These are phyloP conservation scores for Therioaphis trifolii DNA, from an alignment of 2,888 invertebrate species.

Conservation along the genomic window DNA sequence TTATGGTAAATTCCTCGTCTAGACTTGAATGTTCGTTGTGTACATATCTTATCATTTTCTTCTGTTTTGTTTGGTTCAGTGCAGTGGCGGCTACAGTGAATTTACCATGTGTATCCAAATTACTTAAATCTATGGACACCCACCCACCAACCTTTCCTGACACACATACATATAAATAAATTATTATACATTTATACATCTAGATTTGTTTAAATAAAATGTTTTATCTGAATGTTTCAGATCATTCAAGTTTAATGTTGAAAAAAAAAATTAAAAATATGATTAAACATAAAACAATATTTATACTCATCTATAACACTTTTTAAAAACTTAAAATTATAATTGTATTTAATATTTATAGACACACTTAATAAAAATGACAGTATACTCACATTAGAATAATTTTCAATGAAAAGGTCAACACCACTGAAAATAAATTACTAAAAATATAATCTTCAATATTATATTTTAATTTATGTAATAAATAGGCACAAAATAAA, in stretches of 20 bases:
- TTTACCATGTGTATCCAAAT: constrained; percentile 11
- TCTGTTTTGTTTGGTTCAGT: no score
- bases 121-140: background rate
- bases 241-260: no score
- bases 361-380: constrained; percentile 8
- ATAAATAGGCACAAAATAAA: constrained; percentile 36
- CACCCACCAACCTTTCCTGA: constrained; percentile 16
- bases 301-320: constrained; percentile 5
- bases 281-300: constrained; percentile 14
- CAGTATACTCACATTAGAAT: constrained; percentile 25
- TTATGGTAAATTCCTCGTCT: no score
- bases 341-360: no score
- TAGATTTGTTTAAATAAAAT: no score
- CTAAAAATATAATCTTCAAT: constrained; percentile 28
- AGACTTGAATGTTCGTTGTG: no score
- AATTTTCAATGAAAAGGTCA: constrained; percentile 12
- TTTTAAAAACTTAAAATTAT: no score
- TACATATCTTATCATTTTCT: no score
- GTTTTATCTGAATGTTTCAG: no score
- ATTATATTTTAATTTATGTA: constrained; percentile 23
- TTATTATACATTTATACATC: no score
- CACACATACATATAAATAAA: constrained; percentile 2
- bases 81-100: background rate
- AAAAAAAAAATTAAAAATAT: no score
- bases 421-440: constrained; percentile 31